These are phyloP conservation scores for Cyprinodon diabolis DNA, from an alignment of 2,797 vertebrate species.

Conservation along the genomic window DNA sequence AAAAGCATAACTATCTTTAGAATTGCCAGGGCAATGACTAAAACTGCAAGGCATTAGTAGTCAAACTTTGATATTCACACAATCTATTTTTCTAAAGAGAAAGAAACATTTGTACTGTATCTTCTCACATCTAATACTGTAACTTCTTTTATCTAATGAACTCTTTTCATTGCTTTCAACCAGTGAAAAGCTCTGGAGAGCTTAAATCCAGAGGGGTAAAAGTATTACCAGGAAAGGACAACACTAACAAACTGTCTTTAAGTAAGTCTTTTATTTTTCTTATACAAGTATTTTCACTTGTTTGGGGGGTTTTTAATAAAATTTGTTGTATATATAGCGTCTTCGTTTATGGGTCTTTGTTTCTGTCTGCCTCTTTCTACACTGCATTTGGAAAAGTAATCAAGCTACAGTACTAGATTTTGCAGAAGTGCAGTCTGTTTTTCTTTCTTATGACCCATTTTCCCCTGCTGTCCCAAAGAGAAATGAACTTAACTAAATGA, in stretches of 20 bases:
- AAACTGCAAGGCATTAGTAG: constrained; percentile 30
- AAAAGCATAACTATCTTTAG: constrained; percentile 29
- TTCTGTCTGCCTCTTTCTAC: constrained; percentile 54
- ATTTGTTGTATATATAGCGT: constrained; percentile 54
- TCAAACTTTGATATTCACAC: constrained; percentile 49
- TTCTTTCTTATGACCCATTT: constrained; percentile 65
- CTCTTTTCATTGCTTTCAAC: constrained; percentile 70
- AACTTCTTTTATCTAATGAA: constrained; percentile 75
- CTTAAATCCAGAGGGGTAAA: constrained; percentile 98
- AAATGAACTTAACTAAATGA: constrained; percentile 32
- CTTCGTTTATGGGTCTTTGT: constrained; percentile 61
- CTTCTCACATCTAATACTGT: constrained; percentile 76
- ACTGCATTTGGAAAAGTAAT: constrained; percentile 63
- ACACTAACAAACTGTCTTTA: constrained; percentile 95
- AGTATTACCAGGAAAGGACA: constrained; percentile 95
- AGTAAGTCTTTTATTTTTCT: constrained; percentile 87
- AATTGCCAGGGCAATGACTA: constrained; percentile 29
- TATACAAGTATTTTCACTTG: constrained; percentile 67
- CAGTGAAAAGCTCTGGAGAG: constrained; percentile 90
- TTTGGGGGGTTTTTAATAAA: constrained; percentile 43
- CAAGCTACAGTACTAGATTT: constrained; percentile 76
- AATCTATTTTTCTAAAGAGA: constrained; percentile 55
- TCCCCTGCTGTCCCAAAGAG: constrained; percentile 38
- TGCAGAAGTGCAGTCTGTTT: constrained; percentile 70
- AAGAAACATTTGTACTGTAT: constrained; percentile 74